Conservation (phyloP, 2,113 vertebrate genomes). For the Misgurnus mizolepis region DNA sequence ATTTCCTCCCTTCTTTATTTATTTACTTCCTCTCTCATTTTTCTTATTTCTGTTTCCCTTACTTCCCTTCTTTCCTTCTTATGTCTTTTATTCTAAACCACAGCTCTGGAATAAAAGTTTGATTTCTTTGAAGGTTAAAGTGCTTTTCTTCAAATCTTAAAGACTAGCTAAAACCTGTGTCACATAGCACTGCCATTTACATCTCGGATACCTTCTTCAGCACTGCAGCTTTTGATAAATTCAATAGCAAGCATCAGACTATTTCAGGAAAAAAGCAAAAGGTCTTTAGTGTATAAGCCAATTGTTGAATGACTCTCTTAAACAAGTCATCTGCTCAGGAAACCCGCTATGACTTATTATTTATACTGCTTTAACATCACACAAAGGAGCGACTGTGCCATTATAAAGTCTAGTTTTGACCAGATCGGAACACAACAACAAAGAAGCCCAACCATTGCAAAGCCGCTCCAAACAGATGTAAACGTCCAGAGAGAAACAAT, state of each 20-base stretch:
- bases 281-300: conserved; percentile 10
- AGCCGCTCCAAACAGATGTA: conserved; percentile 43
- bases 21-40: no score
- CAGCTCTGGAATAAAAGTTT: neutral
- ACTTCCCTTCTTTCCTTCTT: no score
- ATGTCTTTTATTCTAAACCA: neutral
- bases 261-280: neutral
- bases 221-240: neutral
- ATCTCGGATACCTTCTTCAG: neutral
- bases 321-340: neutral
- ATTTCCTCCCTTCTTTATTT: no score
- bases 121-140: neutral
- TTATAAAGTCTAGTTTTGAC: conserved; percentile 9
- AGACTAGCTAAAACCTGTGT: neutral
- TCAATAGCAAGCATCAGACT: neutral
- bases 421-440: conserved; percentile 10
- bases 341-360: conserved; percentile 22
- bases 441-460: conserved; percentile 21
- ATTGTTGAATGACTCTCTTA: neutral
- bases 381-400: neutral
- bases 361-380: conserved; percentile 4
- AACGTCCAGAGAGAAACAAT: conserved; percentile 42
- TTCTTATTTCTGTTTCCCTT: no score
- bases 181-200: neutral
- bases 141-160: conserved; percentile 1